Percentiles rank a stretch among this genome's conserved stretches.
phyloP scores from a whole-genome alignment of 2,888 invertebrate genomes.

The Spilosoma lubricipeda region DNA sequence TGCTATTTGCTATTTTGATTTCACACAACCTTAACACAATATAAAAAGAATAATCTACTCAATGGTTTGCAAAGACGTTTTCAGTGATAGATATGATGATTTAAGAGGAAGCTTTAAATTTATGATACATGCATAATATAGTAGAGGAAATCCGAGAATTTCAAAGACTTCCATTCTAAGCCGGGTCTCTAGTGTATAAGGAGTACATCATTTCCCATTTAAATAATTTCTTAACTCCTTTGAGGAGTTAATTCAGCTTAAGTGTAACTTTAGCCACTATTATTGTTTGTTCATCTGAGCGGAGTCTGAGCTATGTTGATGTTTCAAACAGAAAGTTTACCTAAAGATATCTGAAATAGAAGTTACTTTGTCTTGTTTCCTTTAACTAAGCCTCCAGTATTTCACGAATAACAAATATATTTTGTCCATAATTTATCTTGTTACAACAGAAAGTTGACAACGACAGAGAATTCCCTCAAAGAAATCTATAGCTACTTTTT shows the following conservation, averaged over 20 bases:
- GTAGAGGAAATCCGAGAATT: too few species aligned
- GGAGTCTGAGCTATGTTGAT: neutral
- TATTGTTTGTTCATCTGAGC: constrained; percentile 3
- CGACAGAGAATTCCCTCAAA: too few species aligned
- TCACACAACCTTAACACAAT: too few species aligned
- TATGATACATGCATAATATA: too few species aligned
- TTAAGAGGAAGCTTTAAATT: too few species aligned
- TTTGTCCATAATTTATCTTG: neutral
- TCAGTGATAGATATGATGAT: too few species aligned
- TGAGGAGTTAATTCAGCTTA: neutral
- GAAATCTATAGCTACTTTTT: neutral
- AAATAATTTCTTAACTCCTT: neutral
- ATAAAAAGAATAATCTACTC: too few species aligned
- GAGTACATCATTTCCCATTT: neutral
- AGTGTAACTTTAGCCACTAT: neutral
- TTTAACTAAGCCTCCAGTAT: neutral
- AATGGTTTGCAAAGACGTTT: too few species aligned
- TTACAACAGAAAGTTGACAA: neutral
- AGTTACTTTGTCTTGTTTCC: neutral
- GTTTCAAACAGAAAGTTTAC: constrained; percentile 9
- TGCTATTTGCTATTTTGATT: too few species aligned
- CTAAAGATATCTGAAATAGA: neutral
- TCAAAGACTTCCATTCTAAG: too few species aligned
- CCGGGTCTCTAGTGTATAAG: neutral
- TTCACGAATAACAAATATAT: neutral